Base-by-base conservation (phyloP, 2,888 invertebrate genomes). In the Linnaemya vulpina region DNA sequence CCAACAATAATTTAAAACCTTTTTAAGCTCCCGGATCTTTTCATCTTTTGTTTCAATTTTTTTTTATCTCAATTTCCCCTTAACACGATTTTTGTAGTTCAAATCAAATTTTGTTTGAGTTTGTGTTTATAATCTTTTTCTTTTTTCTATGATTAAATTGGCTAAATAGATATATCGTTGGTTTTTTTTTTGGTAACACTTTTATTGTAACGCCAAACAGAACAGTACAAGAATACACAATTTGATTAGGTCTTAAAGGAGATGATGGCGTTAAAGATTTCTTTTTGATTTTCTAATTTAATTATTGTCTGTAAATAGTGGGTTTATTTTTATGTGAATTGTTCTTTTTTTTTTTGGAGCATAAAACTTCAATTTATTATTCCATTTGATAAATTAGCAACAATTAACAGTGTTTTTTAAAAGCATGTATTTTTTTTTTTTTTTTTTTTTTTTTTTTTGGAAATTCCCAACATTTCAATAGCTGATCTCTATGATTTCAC, bases 11-110 rank as follows among this genome's bases (percentile, higher is more conserved):
- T 70, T 68, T 60, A 51, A 51, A 58, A 62, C 51, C 46, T 77
- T n/a, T 68, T 74, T 74, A 83, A 83, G 70, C 74, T 83, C 83
- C 83, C 83, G 83, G 83, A 83, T 83, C 78, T 83, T 38, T 77
- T 77, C 73, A 58, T 5, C 43, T 62, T 49, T n/a, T 65, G 35
- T 74, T 51, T 7, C 55, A 25, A 25, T 55, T 63, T 30, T 35
- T 70, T 51, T 25, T 58, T 58, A 25, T 1, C 10, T 25, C 13
- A 4, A 13, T 60, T 43, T 46, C n/a, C 22, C 35, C n/a, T 60
- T 65, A 49, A 53, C 63, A 75, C 13, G 11, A 30, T 60, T 20
- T 25, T 22, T 75, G 2, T 35, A 13, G 1, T 30, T 22, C 30
- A 55, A 62, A 43, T 13, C 17, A 0, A 70, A 53, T 53, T 43